These are phyloP conservation scores for Noctuana brunneofusca DNA, from an alignment of 2,888 invertebrate species.

Conservation along the genomic window DNA sequence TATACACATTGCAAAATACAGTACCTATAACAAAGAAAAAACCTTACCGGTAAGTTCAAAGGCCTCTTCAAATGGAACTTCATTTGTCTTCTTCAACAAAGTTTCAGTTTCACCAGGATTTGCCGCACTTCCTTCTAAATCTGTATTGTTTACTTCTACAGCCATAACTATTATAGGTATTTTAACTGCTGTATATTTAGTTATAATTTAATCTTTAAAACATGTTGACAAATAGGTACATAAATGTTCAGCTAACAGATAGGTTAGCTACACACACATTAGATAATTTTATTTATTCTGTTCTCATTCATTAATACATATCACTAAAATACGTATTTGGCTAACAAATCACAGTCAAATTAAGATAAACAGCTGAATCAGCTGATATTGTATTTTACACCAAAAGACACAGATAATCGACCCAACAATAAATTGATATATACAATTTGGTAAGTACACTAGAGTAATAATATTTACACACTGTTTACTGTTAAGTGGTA, in stretches of 20 bases:
- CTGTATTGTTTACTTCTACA: conserved; percentile 13
- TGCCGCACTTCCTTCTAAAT: conserved; percentile 48
- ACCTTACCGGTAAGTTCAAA: conserved; percentile 69
- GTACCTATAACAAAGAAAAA: not conserved
- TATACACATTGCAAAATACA: too few relatives aligned
- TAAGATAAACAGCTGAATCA: too few relatives aligned
- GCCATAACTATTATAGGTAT: conserved; percentile 1
- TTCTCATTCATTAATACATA: too few relatives aligned
- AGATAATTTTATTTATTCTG: too few relatives aligned
- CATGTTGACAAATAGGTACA: too few relatives aligned
- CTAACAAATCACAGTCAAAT: too few relatives aligned
- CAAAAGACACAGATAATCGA: too few relatives aligned
- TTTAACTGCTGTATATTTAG: not conserved
- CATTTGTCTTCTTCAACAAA: conserved; percentile 48
- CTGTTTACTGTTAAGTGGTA: too few relatives aligned
- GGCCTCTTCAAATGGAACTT: conserved; percentile 70
- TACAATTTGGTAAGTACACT: not conserved
- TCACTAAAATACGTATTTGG: too few relatives aligned
- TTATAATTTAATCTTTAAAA: not conserved
- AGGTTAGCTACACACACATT: too few relatives aligned
- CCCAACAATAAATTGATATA: not conserved
- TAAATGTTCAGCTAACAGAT: too few relatives aligned
- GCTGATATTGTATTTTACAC: too few relatives aligned
- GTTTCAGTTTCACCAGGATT: conserved; percentile 49
- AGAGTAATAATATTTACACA: not conserved